Percentiles rank a stretch among this genome's conserved stretches.
phyloP scores from a whole-genome alignment of 1,140 invertebrate genomes.

The Aphelenchoides fujianensis region DNA sequence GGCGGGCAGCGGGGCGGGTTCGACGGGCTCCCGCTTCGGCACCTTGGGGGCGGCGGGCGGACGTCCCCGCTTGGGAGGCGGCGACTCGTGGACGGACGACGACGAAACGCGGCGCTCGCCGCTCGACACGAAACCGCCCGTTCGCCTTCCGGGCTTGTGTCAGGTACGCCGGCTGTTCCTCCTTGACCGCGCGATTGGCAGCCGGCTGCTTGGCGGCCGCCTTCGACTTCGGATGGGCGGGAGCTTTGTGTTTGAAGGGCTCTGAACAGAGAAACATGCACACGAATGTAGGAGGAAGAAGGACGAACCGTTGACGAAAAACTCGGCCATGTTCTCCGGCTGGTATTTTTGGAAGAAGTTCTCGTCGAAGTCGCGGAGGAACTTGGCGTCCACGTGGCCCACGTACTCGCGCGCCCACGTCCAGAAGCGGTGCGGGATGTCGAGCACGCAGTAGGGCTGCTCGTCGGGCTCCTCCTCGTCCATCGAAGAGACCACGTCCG shows the following conservation, averaged over 20 bases:
- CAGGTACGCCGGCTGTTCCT: too few species aligned
- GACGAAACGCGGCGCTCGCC: background rate
- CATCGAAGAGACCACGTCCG: slow-evolving; percentile 41
- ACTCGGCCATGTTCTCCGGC: background rate
- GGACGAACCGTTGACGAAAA: slow-evolving; percentile 12
- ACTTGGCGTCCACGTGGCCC: slow-evolving; percentile 22
- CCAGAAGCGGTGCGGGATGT: slow-evolving; percentile 45
- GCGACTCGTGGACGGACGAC: background rate
- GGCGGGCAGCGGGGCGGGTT: background rate
- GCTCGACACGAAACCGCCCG: too few species aligned
- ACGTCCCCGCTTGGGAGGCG: background rate
- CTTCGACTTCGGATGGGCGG: background rate
- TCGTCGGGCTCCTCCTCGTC: slow-evolving; percentile 33
- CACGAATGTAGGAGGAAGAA: too few species aligned
- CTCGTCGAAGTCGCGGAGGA: slow-evolving; percentile 18
- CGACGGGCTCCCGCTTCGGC: background rate
- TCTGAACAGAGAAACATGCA: slow-evolving; percentile 20
- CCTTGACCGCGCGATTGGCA: background rate
- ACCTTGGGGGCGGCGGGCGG: background rate
- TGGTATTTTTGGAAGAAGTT: slow-evolving; percentile 12
- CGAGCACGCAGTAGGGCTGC: slow-evolving; percentile 36
- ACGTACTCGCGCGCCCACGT: slow-evolving; percentile 40
- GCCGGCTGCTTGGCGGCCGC: background rate
- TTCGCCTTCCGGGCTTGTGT: too few species aligned
- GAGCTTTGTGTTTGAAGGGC: slow-evolving; percentile 14